Conservation (phyloP, 1,140 invertebrate genomes). For the Papilio machaon region DNA sequence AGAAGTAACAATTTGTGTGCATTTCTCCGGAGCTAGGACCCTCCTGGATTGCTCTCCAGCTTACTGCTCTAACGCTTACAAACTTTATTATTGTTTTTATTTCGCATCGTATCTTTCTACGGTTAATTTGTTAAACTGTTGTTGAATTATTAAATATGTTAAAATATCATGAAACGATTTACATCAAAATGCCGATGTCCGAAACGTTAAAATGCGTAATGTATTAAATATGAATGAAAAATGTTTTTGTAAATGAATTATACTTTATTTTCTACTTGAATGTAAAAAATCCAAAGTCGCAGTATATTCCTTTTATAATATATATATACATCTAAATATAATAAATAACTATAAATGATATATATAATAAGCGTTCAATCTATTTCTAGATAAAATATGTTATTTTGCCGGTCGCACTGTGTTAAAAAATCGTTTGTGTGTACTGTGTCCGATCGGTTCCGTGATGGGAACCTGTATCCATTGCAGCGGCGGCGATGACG, state of each 20-base stretch:
- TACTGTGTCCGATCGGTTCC: conserved; percentile 28
- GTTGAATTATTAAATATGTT: neutral
- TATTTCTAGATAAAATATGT: neutral
- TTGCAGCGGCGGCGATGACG: conserved; percentile 21
- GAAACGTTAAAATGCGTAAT: neutral
- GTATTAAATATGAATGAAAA: too few relatives aligned
- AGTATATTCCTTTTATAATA: too few relatives aligned
- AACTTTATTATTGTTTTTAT: conserved; percentile 45
- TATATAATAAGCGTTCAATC: too few relatives aligned
- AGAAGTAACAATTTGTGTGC: conserved; percentile 77
- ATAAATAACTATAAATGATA: too few relatives aligned
- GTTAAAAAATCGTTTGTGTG: conserved; percentile 31
- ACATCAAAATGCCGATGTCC: neutral
- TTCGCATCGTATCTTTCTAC: neutral
- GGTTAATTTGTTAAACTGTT: neutral
- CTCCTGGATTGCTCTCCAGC: conserved; percentile 58
- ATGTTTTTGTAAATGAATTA: too few relatives aligned
- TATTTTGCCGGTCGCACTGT: neutral
- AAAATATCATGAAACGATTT: neutral
- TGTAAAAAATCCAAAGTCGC: too few relatives aligned
- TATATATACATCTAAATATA: too few relatives aligned
- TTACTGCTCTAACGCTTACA: conserved; percentile 40
- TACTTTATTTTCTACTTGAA: too few relatives aligned
- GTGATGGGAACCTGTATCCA: conserved; percentile 5
- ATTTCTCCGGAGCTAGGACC: conserved; percentile 51